Percentiles rank a stretch among this genome's conserved stretches.
These are phyloP conservation scores for Aquatica leii DNA, from an alignment of 2,888 invertebrate species.

Conservation along the genomic window DNA sequence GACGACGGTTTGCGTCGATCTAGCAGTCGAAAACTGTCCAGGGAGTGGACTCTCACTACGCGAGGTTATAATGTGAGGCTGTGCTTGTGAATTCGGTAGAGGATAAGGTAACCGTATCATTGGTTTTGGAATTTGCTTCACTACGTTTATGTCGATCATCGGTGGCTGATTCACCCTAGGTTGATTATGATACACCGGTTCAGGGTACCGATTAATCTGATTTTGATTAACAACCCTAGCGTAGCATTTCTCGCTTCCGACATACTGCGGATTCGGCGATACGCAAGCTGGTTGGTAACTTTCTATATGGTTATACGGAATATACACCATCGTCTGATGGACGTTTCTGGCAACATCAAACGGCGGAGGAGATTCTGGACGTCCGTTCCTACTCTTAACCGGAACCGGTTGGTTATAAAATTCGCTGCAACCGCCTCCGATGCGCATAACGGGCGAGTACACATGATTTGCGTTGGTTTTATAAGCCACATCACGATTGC, in stretches of 20 bases:
- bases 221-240: slow-evolving; percentile 56
- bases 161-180: slow-evolving; percentile 44
- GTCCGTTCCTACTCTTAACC: slow-evolving; percentile 59
- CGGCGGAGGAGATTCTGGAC: slow-evolving; percentile 77
- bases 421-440: slow-evolving; percentile 53
- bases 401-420: slow-evolving; percentile 55
- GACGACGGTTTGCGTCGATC: slow-evolving; percentile 57
- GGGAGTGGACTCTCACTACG: slow-evolving; percentile 60
- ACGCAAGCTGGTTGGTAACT: slow-evolving; percentile 48
- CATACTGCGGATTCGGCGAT: slow-evolving; percentile 52
- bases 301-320: slow-evolving; percentile 69
- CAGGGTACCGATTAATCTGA: slow-evolving; percentile 58
- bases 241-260: slow-evolving; percentile 51
- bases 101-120: slow-evolving; percentile 48
- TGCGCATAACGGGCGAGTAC: slow-evolving; percentile 52
- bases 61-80: slow-evolving; percentile 51
- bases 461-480: slow-evolving; percentile 51
- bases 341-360: slow-evolving; percentile 66
- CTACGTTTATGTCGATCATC: slow-evolving; percentile 49
- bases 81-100: slow-evolving; percentile 40
- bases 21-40: slow-evolving; percentile 57
- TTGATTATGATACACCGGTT: slow-evolving; percentile 53
- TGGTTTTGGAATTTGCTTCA: slow-evolving; percentile 46
- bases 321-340: slow-evolving; percentile 74
- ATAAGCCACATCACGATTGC: slow-evolving; percentile 45